Evolutionary conservation across 2,888 invertebrate species (phyloP).

Genomic region (Netelia fuscicornis): DNA sequence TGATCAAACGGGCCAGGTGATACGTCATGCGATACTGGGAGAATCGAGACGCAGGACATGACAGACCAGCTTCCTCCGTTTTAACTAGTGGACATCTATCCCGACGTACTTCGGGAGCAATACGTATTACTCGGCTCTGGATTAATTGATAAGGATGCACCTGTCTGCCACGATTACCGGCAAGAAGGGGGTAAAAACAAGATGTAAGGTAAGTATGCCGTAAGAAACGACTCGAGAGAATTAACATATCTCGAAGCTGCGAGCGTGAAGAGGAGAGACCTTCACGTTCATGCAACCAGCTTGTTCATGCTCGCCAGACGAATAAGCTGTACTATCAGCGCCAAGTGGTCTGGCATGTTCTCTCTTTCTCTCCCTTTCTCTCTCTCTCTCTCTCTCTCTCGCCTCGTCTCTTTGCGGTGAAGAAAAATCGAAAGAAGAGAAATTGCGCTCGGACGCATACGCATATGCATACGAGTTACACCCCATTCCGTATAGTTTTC

Average conservation of each 20-base stretch:
- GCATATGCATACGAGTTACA: slow-evolving; percentile 61
- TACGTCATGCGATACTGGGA: slow-evolving; percentile 73
- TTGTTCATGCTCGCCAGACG: slow-evolving; percentile 52
- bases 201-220: slow-evolving; percentile 19
- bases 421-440: slow-evolving; percentile 51
- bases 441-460: slow-evolving; percentile 54
- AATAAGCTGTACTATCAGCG: slow-evolving; percentile 57
- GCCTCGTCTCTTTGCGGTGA: slow-evolving; percentile 66
- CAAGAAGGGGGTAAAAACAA: slow-evolving; percentile 49
- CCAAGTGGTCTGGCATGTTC: slow-evolving; percentile 51
- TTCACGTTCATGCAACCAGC: slow-evolving; percentile 17
- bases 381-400: slow-evolving; percentile 35
- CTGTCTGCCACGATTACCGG: slow-evolving; percentile 50
- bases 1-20: slow-evolving; percentile 71
- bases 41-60: slow-evolving; percentile 64
- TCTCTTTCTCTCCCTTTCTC: slow-evolving; percentile 36
- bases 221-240: slow-evolving; percentile 48
- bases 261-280: slow-evolving; percentile 17
- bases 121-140: slow-evolving; percentile 26
- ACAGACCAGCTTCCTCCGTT: slow-evolving; percentile 65
- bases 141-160: slow-evolving; percentile 67
- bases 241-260: slow-evolving; percentile 62
- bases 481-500: slow-evolving; percentile 58
- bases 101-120: slow-evolving; percentile 27
- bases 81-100: slow-evolving; percentile 49